A percentile compares a stretch with the other conserved stretches of the same genome.
These are phyloP conservation scores for Synergus umbraculus DNA, from an alignment of 2,888 invertebrate species.

Conservation along the genomic window DNA sequence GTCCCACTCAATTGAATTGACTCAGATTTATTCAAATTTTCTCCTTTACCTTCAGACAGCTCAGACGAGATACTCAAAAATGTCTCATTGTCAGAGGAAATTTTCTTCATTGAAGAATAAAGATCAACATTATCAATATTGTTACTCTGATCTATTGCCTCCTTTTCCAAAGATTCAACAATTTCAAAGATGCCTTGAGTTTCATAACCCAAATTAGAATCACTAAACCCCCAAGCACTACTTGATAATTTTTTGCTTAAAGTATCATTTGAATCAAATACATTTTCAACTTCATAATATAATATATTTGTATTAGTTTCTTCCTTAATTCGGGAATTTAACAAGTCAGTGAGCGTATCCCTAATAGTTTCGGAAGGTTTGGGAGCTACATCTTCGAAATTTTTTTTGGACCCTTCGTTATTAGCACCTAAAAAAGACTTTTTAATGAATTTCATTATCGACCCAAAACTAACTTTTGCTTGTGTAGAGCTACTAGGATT, in stretches of 20 bases:
- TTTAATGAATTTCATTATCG: constrained; percentile 51
- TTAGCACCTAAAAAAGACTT: constrained; percentile 46
- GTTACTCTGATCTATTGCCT: neutral
- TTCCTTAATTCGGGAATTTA: constrained; percentile 23
- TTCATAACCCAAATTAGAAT: constrained; percentile 12
- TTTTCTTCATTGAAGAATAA: neutral
- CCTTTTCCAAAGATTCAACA: neutral
- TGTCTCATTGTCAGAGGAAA: neutral
- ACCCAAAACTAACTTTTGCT: constrained; percentile 42
- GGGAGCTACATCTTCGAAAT: neutral
- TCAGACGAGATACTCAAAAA: neutral
- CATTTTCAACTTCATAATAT: constrained; percentile 4
- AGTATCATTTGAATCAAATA: constrained; percentile 9
- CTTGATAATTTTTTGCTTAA: constrained; percentile 10
- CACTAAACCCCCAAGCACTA: neutral
- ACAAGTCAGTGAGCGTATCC: constrained; percentile 43
- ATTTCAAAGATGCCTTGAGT: constrained; percentile 15
- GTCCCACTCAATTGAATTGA: constrained; percentile 41
- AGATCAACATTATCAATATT: neutral
- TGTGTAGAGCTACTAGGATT: neutral
- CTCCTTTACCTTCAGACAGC: constrained; percentile 11
- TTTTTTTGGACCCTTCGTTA: neutral
- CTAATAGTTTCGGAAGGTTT: neutral
- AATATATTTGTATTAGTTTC: neutral
- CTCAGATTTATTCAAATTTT: neutral